Conservation (phyloP, 2,797 vertebrate species). For the Lagocephalus sceleratus region DNA sequence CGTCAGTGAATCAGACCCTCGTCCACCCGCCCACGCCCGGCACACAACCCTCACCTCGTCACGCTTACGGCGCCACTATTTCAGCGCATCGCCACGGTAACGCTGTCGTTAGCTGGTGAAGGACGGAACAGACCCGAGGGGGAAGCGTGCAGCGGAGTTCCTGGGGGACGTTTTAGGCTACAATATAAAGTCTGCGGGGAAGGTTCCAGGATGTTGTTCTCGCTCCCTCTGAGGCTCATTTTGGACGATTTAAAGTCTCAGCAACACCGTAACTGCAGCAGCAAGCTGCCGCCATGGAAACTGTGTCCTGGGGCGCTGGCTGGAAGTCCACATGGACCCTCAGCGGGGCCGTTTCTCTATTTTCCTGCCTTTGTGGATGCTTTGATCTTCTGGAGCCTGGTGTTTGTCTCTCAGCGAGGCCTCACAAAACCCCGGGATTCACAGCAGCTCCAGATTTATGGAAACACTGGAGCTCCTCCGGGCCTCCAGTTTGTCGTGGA, state of each 20-base stretch:
- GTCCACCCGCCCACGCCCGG: conserved; percentile 45
- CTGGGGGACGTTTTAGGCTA: conserved; percentile 19
- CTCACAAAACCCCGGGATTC: conserved; percentile 7
- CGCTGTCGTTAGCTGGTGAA: conserved; percentile 23
- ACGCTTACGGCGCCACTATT: conserved; percentile 30
- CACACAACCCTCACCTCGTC: conserved; percentile 55
- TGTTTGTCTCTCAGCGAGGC: conserved; percentile 8
- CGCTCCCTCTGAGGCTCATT: conserved; percentile 37
- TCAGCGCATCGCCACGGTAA: conserved; percentile 35
- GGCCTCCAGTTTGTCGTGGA: no score
- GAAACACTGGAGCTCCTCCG: no score
- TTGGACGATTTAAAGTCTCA: conserved; percentile 39
- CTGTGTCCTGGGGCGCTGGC: conserved; percentile 45
- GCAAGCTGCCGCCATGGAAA: conserved; percentile 42
- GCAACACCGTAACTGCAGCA: conserved; percentile 37
- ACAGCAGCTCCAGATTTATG: no score
- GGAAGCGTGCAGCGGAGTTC: conserved; percentile 18
- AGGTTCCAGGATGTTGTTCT: conserved; percentile 16
- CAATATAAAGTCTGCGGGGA: conserved; percentile 37
- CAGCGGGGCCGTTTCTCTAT: conserved; percentile 1
- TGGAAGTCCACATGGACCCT: conserved; percentile 63
- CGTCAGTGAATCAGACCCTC: conserved; percentile 52
- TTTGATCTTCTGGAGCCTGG: conserved; percentile 42
- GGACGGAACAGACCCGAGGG: conserved; percentile 33
- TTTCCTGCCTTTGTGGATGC: conserved; percentile 5